Evolutionary conservation across 2,797 vertebrate genomes (phyloP).

Genomic region (Rhinogobio ventralis): DNA sequence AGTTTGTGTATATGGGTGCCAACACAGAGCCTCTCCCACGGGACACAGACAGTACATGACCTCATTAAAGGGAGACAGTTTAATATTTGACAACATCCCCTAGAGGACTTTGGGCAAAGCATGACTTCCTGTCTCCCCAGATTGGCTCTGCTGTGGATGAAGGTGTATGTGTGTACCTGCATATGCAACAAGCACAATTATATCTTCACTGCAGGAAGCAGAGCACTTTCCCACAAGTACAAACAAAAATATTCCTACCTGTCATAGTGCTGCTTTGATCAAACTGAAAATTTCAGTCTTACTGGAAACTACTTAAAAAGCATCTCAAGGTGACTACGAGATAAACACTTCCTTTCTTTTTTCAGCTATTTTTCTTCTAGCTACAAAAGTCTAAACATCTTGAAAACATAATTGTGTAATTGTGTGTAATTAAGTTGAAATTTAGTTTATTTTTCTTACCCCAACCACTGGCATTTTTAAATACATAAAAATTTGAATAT

Average conservation of each 20-base stretch:
- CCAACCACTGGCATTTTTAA: neutral
- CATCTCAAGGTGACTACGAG: neutral
- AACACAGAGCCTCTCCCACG: slow-evolving; percentile 12
- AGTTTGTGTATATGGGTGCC: neutral
- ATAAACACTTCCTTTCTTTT: neutral
- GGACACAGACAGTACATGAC: slow-evolving; percentile 35
- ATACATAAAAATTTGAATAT: neutral
- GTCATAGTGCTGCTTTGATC: neutral
- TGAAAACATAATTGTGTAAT: neutral
- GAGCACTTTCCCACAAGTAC: slow-evolving; percentile 23
- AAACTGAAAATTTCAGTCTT: neutral
- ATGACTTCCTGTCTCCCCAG: slow-evolving; percentile 40
- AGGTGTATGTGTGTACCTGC: slow-evolving; percentile 30
- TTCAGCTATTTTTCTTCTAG: neutral
- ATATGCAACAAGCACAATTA: slow-evolving; percentile 20
- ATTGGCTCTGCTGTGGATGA: slow-evolving; percentile 24
- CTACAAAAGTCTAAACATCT: neutral
- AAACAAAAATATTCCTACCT: slow-evolving; percentile 3
- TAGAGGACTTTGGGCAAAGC: slow-evolving; percentile 40
- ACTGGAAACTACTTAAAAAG: neutral
- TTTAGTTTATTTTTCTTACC: neutral
- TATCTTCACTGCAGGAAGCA: slow-evolving; percentile 18
- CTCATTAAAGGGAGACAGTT: slow-evolving; percentile 51
- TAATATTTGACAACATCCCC: slow-evolving; percentile 52
- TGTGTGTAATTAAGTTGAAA: neutral